phyloP scores from a whole-genome alignment of 2,888 invertebrate genomes.

The Ectobius pallidus region DNA sequence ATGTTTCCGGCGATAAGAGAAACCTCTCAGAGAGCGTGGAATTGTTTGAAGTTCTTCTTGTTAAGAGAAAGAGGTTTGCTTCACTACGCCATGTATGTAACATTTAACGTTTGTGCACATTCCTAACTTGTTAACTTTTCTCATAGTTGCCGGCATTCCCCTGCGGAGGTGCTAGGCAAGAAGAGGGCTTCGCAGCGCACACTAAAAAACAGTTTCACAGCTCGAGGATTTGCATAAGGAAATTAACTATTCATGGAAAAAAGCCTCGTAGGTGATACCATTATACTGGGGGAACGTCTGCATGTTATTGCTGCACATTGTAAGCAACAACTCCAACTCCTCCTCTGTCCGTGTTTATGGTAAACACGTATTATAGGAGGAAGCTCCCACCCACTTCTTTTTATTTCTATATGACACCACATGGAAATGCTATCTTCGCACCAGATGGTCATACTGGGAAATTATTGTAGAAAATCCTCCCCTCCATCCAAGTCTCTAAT shows the following conservation, averaged over 20 bases:
- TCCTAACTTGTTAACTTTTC: too few relatives aligned
- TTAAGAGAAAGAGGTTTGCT: too few relatives aligned
- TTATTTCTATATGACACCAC: background rate
- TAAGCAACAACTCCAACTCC: background rate
- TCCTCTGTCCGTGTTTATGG: background rate
- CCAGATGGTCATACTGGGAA: too few relatives aligned
- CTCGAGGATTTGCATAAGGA: slow-evolving; percentile 30
- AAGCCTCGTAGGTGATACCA: slow-evolving; percentile 32
- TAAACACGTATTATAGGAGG: background rate
- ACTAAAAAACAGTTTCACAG: background rate
- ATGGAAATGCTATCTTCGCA: background rate
- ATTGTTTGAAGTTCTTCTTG: too few relatives aligned
- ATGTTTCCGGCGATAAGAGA: too few relatives aligned
- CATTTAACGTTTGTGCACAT: too few relatives aligned
- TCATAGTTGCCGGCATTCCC: too few relatives aligned
- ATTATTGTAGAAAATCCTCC: too few relatives aligned
- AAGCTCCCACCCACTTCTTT: background rate
- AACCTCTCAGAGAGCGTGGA: too few relatives aligned
- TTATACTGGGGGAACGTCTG: slow-evolving; percentile 12
- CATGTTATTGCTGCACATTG: background rate
- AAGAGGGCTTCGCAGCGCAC: background rate
- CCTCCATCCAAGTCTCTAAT: too few relatives aligned
- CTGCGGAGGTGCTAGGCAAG: background rate
- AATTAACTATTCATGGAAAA: slow-evolving; percentile 39
- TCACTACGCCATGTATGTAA: too few relatives aligned